Percentiles rank a stretch among this genome's conserved stretches.
Evolutionary conservation across 2,113 vertebrate species (phyloP).

Genomic region (Pterocles burchelli): DNA sequence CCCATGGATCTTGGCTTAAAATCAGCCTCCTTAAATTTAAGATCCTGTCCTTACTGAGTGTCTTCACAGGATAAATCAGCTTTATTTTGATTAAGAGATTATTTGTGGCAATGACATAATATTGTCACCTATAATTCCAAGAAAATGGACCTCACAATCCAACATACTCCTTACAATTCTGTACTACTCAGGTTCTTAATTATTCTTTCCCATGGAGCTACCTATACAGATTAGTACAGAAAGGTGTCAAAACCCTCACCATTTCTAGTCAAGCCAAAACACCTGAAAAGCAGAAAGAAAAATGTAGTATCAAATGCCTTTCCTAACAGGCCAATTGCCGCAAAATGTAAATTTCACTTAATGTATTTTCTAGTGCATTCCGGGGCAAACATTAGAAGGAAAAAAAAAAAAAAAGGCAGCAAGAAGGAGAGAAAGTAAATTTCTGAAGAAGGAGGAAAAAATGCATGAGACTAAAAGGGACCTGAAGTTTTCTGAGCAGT

Average conservation of each 20-base stretch:
- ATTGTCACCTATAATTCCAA: not conserved
- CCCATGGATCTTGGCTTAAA: not conserved
- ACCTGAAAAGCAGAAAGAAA: not conserved
- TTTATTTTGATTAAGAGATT: not conserved
- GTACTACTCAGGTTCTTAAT: not conserved
- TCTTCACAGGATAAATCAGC: not conserved
- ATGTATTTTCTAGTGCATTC: not conserved
- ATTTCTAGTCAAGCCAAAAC: not conserved
- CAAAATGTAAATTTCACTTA: not conserved
- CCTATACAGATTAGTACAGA: not conserved
- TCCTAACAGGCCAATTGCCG: not conserved
- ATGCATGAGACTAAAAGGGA: not conserved
- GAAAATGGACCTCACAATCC: not conserved
- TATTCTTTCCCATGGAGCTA: conserved; percentile 18
- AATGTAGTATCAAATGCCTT: not conserved
- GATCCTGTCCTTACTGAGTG: not conserved
- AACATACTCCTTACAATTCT: not conserved
- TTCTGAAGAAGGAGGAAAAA: not conserved
- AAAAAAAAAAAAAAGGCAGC: not conserved
- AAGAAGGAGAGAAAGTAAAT: not conserved
- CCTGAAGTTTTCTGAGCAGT: not conserved
- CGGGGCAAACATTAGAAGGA: not conserved
- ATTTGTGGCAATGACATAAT: not conserved
- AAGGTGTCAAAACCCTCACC: not conserved
- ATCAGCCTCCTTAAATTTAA: not conserved